These are phyloP conservation scores for Perca schrenkii DNA, from an alignment of 2,113 vertebrate genomes.

Conservation along the genomic window DNA sequence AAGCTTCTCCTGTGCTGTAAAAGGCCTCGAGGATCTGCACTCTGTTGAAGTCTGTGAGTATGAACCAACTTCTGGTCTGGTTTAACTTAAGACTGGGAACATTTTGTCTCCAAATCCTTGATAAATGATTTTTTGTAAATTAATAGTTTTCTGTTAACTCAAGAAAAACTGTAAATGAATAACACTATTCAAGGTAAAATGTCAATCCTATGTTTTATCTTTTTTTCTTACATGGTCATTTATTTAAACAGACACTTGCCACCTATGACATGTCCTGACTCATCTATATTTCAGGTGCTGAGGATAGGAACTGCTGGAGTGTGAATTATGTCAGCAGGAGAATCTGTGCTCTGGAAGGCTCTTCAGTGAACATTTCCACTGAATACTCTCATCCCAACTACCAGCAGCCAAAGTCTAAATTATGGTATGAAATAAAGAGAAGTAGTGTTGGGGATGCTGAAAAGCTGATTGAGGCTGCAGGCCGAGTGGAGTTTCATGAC, in stretches of 20 bases:
- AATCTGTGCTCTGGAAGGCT: slow-evolving; percentile 42
- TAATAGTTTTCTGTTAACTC: too few relatives aligned
- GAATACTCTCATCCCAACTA: rapidly evolving
- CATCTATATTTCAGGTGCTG: neutral
- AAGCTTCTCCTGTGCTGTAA: slow-evolving; percentile 11
- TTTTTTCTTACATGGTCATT: neutral
- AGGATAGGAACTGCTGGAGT: rapidly evolving
- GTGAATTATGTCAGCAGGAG: slow-evolving; percentile 30
- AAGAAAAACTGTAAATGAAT: too few relatives aligned
- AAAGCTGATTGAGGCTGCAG: neutral
- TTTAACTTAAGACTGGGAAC: too few relatives aligned
- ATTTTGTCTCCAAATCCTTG: neutral
- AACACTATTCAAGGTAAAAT: too few relatives aligned
- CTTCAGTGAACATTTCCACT: slow-evolving; percentile 38
- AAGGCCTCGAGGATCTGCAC: neutral
- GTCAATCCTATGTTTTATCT: too few relatives aligned
- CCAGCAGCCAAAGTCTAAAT: rapidly evolving
- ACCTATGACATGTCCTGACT: neutral
- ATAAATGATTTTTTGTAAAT: neutral
- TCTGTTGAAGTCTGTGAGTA: slow-evolving; percentile 42
- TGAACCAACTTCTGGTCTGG: neutral
- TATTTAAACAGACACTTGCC: neutral
- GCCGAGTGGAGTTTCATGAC: neutral
- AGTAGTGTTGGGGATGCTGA: rapidly evolving
- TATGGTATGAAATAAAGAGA: slow-evolving; percentile 27